phyloP scores from a whole-genome alignment of 2,113 vertebrate genomes.

The Cavia aperea region DNA sequence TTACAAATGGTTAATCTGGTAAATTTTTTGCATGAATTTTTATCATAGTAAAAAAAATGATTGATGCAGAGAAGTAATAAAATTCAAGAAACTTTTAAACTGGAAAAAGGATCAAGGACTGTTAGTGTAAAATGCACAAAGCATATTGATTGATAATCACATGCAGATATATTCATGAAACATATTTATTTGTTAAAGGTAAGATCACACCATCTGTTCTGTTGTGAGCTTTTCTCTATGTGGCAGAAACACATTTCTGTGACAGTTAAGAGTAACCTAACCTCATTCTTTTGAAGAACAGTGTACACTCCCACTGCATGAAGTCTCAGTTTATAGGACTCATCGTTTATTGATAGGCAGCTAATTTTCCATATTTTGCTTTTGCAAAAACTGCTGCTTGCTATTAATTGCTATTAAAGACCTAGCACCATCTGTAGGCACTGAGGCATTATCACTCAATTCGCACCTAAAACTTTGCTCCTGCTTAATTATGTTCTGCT shows the following conservation, averaged over 20 bases:
- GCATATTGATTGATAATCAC: background rate
- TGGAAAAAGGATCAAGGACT: background rate
- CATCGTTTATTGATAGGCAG: background rate
- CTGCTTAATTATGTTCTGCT: background rate
- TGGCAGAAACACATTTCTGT: background rate
- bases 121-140: background rate
- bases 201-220: background rate
- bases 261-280: background rate
- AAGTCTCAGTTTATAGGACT: background rate
- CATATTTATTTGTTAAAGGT: background rate
- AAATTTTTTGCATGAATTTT: background rate
- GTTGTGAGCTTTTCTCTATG: background rate
- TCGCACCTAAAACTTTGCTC: background rate
- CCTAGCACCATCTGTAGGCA: background rate
- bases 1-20: background rate
- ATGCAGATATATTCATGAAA: background rate
- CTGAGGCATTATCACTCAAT: background rate
- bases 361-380: background rate
- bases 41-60: background rate
- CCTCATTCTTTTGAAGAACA: background rate
- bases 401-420: background rate
- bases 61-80: background rate
- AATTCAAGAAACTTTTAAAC: background rate
- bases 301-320: background rate
- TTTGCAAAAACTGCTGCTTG: background rate